phyloP scores from a whole-genome alignment of 1,140 invertebrate genomes.

The Eumeta japonica region DNA sequence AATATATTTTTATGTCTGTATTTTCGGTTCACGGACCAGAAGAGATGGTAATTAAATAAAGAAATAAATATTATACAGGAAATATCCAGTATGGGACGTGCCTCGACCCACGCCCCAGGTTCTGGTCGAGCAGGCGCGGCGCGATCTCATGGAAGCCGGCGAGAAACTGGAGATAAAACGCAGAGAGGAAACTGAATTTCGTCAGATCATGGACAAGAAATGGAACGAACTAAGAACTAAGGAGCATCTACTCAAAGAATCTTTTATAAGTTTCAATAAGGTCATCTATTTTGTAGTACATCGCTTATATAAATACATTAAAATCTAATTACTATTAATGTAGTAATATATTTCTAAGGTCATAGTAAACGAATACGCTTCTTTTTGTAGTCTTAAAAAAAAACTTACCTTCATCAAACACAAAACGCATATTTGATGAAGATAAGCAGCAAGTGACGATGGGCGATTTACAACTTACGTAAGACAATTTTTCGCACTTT shows the following conservation, averaged over 20 bases:
- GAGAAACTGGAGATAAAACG: conserved; percentile 46
- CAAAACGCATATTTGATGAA: no score
- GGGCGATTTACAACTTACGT: no score
- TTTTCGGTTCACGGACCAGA: no score
- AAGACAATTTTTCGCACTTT: no score
- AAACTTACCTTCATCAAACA: no score
- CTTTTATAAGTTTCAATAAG: conserved; percentile 61
- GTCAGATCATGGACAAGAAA: conserved; percentile 45
- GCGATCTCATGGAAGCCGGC: conserved; percentile 51
- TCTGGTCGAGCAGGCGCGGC: conserved; percentile 49
- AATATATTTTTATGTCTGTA: neutral
- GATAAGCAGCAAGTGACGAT: no score
- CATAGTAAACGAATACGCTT: no score
- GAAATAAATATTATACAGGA: conserved; percentile 29
- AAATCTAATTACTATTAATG: no score
- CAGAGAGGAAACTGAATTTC: conserved; percentile 33
- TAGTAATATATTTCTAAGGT: no score
- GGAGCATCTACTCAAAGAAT: conserved; percentile 51
- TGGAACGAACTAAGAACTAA: conserved; percentile 56
- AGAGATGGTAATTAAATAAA: neutral
- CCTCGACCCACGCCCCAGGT: conserved; percentile 54
- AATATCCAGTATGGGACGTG: conserved; percentile 61
- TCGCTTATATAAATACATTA: no score
- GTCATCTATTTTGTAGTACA: conserved; percentile 13
- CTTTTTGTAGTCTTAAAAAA: no score